These are phyloP conservation scores for Drosophila orosa DNA, from an alignment of 1,140 invertebrate species.

Conservation along the genomic window DNA sequence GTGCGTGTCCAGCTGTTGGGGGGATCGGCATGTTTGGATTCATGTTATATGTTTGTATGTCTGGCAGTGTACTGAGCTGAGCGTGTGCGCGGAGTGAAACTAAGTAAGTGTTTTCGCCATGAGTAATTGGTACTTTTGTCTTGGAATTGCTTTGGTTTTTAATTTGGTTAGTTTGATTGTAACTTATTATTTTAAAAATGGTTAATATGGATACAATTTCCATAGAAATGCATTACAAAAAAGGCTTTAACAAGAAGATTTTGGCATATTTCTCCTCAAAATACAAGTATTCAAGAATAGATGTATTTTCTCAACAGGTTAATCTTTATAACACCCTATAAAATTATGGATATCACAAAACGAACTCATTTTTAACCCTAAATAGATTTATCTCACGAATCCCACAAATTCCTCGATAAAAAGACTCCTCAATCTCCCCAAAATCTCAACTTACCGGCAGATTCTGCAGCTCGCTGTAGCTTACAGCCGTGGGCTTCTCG, in stretches of 20 bases:
- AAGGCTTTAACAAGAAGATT: not conserved
- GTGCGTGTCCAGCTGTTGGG: constrained; percentile 72
- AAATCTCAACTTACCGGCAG: constrained; percentile 68
- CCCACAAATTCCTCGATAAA: no score
- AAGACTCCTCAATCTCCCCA: not conserved
- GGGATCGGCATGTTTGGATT: constrained; percentile 26
- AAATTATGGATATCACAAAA: not conserved
- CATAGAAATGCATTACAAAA: no score
- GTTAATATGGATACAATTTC: not conserved
- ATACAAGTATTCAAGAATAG: no score
- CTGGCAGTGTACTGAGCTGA: constrained; percentile 7
- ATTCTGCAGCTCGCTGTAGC: constrained; percentile 67
- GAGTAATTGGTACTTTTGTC: constrained; percentile 4
- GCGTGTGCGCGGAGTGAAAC: constrained; percentile 2
- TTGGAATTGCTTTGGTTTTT: not conserved
- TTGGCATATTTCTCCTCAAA: not conserved
- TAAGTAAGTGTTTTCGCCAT: constrained; percentile 2
- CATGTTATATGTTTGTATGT: constrained; percentile 22
- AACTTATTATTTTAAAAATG: not conserved
- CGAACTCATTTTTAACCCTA: no score
- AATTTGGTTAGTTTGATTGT: not conserved
- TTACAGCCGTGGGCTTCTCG: constrained; percentile 65
- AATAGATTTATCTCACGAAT: not conserved
- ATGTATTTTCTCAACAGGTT: not conserved
- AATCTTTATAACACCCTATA: not conserved